A percentile compares a stretch with the other conserved stretches of the same genome.
These are phyloP conservation scores for Mungos mungo DNA, from an alignment of 2,113 vertebrate genomes.

Conservation along the genomic window DNA sequence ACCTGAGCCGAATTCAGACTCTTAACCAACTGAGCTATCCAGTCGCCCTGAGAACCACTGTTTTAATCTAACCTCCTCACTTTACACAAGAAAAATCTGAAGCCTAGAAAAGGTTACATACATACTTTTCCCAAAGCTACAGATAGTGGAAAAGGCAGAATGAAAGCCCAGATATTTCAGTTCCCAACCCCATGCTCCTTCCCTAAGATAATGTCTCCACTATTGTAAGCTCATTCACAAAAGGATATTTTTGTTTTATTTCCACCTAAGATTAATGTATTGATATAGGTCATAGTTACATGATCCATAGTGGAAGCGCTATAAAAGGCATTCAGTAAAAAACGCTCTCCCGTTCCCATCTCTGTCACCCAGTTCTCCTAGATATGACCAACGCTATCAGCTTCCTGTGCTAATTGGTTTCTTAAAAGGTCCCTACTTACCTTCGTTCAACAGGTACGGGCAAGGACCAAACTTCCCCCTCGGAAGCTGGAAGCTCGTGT, in stretches of 20 bases:
- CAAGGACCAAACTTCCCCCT: constrained; percentile 91
- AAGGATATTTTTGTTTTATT: neutral
- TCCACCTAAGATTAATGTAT: neutral
- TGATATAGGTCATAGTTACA: neutral
- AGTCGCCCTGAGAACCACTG: neutral
- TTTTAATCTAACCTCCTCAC: neutral
- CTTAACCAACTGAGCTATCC: too few relatives aligned
- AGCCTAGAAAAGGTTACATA: neutral
- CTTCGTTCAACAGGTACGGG: constrained; percentile 92
- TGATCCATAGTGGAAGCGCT: neutral
- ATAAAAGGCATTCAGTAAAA: neutral
- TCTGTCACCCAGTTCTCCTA: neutral
- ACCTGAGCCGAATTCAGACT: too few relatives aligned
- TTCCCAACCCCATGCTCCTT: neutral
- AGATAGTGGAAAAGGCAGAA: neutral
- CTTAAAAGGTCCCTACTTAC: constrained; percentile 82
- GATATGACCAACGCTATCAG: neutral
- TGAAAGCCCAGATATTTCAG: neutral
- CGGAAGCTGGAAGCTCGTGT: constrained; percentile 87
- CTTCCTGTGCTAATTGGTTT: neutral
- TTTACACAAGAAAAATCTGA: neutral
- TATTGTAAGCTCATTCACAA: neutral
- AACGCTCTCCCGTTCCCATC: neutral
- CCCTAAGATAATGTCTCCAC: neutral
- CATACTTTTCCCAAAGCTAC: neutral